Percentiles rank a stretch among this genome's conserved stretches.
Evolutionary conservation across 1,140 invertebrate genomes (phyloP).

Genomic region (Anoplolepis gracilipes): DNA sequence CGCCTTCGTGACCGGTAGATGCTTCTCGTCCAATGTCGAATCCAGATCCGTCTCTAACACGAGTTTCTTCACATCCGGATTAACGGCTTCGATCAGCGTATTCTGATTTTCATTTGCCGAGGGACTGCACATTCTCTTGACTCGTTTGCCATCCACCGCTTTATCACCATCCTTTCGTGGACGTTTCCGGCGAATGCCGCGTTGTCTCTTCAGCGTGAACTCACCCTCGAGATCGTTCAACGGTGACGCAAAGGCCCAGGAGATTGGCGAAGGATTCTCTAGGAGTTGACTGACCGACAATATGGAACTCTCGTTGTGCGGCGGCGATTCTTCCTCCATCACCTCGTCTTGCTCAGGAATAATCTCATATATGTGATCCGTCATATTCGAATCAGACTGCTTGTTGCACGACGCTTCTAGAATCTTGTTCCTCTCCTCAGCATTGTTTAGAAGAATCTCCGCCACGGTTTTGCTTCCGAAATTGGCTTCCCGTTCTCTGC

Average conservation of each 20-base stretch:
- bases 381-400: conserved; percentile 14
- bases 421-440: conserved; percentile 76
- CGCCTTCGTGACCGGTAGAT: conserved; percentile 37
- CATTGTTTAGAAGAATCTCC: conserved; percentile 80
- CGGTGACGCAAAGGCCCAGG: conserved; percentile 82
- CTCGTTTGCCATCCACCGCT: conserved; percentile 72
- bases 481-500: conserved; percentile 78
- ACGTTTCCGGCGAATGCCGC: conserved; percentile 83
- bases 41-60: conserved; percentile 83
- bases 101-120: conserved; percentile 49
- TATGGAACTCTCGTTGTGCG: conserved; percentile 83
- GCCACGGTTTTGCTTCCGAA: conserved; percentile 78
- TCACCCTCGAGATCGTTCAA: conserved; percentile 82
- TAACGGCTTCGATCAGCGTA: conserved; percentile 79
- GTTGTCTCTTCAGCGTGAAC: conserved; percentile 83
- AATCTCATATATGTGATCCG: conserved; percentile 77
- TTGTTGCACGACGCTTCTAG: conserved; percentile 61
- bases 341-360: conserved; percentile 64
- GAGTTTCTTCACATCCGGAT: conserved; percentile 81
- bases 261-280: conserved; percentile 83
- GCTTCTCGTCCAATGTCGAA: conserved; percentile 72
- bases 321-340: conserved; percentile 61
- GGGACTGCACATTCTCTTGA: conserved; percentile 76
- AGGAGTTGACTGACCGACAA: conserved; percentile 84
- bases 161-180: conserved; percentile 78